A percentile compares a stretch with the other conserved stretches of the same genome.
These are phyloP conservation scores for Meta bourneti DNA, from an alignment of 2,888 invertebrate genomes.

Conservation along the genomic window DNA sequence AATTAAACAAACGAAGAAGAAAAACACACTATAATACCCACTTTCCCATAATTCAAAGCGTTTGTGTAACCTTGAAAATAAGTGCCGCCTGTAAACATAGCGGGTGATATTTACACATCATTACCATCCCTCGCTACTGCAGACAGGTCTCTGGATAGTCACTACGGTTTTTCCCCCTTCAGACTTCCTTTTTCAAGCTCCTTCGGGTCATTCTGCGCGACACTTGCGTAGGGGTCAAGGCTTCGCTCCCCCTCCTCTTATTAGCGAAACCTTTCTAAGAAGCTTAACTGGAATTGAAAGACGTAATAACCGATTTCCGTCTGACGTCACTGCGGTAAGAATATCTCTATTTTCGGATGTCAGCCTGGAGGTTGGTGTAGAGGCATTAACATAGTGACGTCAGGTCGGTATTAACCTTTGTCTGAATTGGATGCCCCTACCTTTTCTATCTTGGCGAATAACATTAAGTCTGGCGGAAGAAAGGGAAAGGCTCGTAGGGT, in stretches of 20 bases:
- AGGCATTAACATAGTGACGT: no score
- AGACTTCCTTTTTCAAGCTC: constrained; percentile 43
- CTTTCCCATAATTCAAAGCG: constrained; percentile 12
- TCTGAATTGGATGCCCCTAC: no score
- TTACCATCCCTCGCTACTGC: constrained; percentile 36
- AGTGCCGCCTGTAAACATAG: constrained; percentile 47
- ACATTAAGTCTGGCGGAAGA: no score
- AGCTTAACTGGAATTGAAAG: constrained; percentile 25
- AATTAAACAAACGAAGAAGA: no score
- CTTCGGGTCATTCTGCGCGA: constrained; percentile 33
- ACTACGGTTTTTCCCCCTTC: constrained; percentile 15
- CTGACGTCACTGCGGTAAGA: constrained; percentile 6
- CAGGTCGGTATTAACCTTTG: no score
- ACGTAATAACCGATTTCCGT: constrained; percentile 46
- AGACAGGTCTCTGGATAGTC: constrained; percentile 18
- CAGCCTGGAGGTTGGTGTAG: background rate
- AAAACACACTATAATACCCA: background rate
- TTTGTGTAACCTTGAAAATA: constrained; percentile 44
- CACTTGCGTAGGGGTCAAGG: constrained; percentile 64
- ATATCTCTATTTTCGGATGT: constrained; percentile 35
- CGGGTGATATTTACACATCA: constrained; percentile 58
- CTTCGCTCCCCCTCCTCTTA: background rate
- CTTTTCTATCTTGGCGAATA: no score
- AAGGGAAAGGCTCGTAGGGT: no score
- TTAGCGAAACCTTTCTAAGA: background rate